phyloP scores from a whole-genome alignment of 2,113 vertebrate species.

The Panthera uncia region DNA sequence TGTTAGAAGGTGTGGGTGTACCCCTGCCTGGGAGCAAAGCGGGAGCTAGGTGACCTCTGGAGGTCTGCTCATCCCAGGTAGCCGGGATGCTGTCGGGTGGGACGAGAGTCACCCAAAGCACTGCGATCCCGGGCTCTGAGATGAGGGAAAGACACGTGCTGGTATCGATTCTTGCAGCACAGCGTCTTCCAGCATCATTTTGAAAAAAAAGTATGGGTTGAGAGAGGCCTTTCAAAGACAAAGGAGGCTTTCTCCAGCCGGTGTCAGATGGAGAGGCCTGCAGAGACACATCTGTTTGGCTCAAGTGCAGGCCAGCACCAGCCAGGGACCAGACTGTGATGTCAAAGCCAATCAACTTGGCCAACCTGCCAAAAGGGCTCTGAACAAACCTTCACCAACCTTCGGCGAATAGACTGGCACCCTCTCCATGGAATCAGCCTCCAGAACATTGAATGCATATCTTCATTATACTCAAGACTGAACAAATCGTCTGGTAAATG shows the following conservation, averaged over 20 bases:
- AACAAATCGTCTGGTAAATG: constrained; percentile 11
- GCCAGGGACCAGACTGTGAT: constrained; percentile 33
- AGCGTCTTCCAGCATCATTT: constrained; percentile 23
- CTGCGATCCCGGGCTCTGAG: neutral
- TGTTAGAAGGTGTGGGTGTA: neutral
- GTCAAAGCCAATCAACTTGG: constrained; percentile 27
- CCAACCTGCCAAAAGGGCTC: neutral
- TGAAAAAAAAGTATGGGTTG: neutral
- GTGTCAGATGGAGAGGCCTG: neutral
- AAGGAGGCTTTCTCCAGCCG: constrained; percentile 26
- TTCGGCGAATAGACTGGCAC: neutral
- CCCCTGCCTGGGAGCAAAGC: neutral
- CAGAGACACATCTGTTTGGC: constrained; percentile 43
- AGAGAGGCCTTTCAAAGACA: constrained; percentile 20
- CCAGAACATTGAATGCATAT: neutral
- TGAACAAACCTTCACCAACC: neutral
- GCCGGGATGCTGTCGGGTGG: neutral
- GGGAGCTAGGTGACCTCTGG: neutral
- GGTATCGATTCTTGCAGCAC: neutral
- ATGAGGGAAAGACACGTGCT: too few species aligned
- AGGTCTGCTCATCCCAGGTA: neutral
- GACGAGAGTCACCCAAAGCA: neutral
- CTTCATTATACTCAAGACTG: constrained; percentile 18
- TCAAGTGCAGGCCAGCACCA: neutral
- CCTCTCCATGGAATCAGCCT: neutral